Percentiles rank a stretch among this genome's conserved stretches.
Evolutionary conservation across 1,140 invertebrate genomes (phyloP).

Genomic region (Tribolium madens): DNA sequence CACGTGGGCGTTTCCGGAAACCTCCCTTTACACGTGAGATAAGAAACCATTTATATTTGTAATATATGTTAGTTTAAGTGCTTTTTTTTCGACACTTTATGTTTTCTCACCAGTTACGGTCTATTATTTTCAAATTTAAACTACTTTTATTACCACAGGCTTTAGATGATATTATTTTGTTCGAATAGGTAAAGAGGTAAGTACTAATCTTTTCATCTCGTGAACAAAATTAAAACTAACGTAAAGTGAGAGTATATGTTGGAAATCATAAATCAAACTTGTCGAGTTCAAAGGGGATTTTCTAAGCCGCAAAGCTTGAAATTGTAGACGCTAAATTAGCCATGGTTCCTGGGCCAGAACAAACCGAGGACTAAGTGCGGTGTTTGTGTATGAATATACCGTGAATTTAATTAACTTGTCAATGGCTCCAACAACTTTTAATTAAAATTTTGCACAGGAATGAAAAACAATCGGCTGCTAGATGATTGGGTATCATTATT

Average conservation of each 20-base stretch:
- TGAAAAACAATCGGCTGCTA: not conserved
- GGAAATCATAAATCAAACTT: constrained; percentile 53
- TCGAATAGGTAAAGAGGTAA: no score
- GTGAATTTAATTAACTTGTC: constrained; percentile 46
- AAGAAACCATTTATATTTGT: constrained; percentile 8
- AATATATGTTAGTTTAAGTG: not conserved
- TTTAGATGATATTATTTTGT: not conserved
- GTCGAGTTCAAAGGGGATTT: constrained; percentile 54
- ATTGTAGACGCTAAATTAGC: constrained; percentile 56
- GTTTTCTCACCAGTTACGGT: constrained; percentile 6
- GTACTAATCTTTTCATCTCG: not conserved
- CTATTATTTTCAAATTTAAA: not conserved
- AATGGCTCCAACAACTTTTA: constrained; percentile 34
- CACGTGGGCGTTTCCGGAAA: constrained; percentile 24
- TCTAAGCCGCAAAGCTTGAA: constrained; percentile 55
- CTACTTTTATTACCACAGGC: not conserved
- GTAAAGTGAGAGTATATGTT: constrained; percentile 20
- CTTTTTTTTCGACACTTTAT: not conserved
- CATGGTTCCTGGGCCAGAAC: constrained; percentile 53
- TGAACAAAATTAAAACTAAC: not conserved
- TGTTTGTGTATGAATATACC: constrained; percentile 26
- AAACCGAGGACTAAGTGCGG: constrained; percentile 42
- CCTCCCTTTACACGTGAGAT: not conserved
- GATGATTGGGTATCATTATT: no score
- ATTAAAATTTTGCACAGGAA: not conserved